Base-by-base conservation (phyloP, 2,888 invertebrate species). In the Agriopis aurantiaria region DNA sequence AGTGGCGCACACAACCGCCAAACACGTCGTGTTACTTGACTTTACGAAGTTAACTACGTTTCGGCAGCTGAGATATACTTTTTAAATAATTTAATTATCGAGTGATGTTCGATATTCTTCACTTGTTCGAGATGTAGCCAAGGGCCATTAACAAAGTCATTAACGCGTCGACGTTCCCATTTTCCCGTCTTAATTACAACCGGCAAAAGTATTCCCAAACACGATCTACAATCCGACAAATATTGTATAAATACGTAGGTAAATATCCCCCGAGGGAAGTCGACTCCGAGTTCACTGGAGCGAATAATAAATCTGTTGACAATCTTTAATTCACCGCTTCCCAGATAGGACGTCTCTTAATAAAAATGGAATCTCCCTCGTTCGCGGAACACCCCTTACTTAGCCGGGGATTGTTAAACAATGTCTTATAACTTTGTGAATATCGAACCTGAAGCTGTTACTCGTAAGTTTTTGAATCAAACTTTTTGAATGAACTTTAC, bases 221-320 rank as follows among this genome's bases (percentile, higher is more conserved):
- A 75, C 69, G 72, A 69, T 66, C 69, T 75, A 77, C 73, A 74
- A 74, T 74, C 69, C 73, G 69, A 71, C 77, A 77, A 79, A 76
- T 74, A 73, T 80, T 79, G 75, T 82, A 84, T 86, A 85, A 84
- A 83, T 81, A 85, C 80, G 80, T 79, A 82, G 76, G 84, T 78
- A 77, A 80, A 83, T 80, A 83, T 78, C 81, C 85, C 89, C 85
- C 89, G 66, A 68, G 79, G 85, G 88, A 84, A 79, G 79, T 74
- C 78, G 82, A 74, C 84, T 82, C 80, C 80, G 85, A 75, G 86
- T 87, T 91, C 93, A 91, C 84, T 85, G 91, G 89, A 92, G 91
- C 93, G 91, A 85, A 84, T 93, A 92, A 93, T 93, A 92, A 93
- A 92, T 90, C 90, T 93, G 93, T 92, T 93, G 93, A 92, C 92